Percentiles rank a stretch among this genome's conserved stretches.
phyloP scores from a whole-genome alignment of 2,113 vertebrate species.

The Peromyscus leucopus region DNA sequence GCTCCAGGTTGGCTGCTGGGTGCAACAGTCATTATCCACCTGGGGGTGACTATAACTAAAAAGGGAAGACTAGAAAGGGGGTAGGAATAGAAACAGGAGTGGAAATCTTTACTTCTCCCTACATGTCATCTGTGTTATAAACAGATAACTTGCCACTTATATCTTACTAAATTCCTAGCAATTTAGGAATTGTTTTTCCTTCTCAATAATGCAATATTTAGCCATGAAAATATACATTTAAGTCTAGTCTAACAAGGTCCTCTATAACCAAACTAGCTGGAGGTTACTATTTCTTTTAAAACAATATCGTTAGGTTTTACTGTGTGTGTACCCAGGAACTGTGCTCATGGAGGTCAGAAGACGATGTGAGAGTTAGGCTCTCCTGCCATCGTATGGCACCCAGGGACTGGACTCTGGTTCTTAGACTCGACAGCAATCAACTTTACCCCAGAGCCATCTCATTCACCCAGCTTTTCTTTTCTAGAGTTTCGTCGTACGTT shows the following conservation, averaged over 20 bases:
- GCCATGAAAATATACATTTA: neutral
- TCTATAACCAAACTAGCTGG: neutral
- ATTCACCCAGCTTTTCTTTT: neutral
- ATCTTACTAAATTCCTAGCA: neutral
- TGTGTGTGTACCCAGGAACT: neutral
- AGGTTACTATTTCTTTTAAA: neutral
- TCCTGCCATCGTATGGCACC: too few relatives aligned
- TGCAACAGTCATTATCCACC: neutral
- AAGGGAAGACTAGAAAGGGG: neutral
- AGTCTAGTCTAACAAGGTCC: neutral
- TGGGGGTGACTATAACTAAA: neutral
- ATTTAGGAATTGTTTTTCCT: neutral
- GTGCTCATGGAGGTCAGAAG: neutral
- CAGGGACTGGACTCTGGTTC: neutral
- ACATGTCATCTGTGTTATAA: neutral
- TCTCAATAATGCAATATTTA: neutral
- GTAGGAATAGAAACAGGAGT: neutral
- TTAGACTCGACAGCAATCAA: neutral
- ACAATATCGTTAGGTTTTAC: neutral
- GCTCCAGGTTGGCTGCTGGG: neutral
- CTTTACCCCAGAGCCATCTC: neutral
- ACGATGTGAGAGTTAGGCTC: neutral
- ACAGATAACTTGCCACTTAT: conserved; percentile 29
- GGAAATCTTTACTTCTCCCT: neutral
- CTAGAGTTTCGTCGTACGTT: neutral